A percentile compares a stretch with the other conserved stretches of the same genome.
These are phyloP conservation scores for Macrotis lagotis DNA, from an alignment of 2,113 vertebrate species.

Conservation along the genomic window DNA sequence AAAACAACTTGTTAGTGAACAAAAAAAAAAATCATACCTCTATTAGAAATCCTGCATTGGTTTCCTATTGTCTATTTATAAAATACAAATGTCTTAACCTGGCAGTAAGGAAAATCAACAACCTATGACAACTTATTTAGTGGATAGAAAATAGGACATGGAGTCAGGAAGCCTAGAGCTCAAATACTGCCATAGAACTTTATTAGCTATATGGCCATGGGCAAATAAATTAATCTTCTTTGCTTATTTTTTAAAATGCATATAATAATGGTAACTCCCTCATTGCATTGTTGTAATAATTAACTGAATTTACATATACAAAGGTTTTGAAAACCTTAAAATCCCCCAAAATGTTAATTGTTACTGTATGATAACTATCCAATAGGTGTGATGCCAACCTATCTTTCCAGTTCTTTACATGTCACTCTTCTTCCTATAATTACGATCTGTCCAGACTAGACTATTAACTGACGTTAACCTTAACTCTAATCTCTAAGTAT, in stretches of 20 bases:
- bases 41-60: neutral
- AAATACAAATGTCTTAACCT: neutral
- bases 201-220: too few relatives aligned
- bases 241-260: too few relatives aligned
- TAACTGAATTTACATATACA: neutral
- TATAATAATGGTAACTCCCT: neutral
- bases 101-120: neutral
- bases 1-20: neutral
- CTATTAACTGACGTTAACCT: neutral
- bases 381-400: neutral
- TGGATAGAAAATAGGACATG: neutral
- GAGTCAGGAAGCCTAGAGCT: neutral
- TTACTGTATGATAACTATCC: too few relatives aligned
- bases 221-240: neutral
- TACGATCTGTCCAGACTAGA: neutral
- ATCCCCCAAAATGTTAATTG: neutral
- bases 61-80: neutral
- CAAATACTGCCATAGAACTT: neutral
- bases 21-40: neutral
- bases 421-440: neutral
- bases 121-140: neutral
- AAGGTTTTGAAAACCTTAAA: neutral
- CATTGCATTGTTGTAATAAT: neutral
- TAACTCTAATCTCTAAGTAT: neutral
- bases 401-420: neutral